Conservation (phyloP, 2,797 vertebrate genomes). For the Chiroxiphia lanceolata region DNA sequence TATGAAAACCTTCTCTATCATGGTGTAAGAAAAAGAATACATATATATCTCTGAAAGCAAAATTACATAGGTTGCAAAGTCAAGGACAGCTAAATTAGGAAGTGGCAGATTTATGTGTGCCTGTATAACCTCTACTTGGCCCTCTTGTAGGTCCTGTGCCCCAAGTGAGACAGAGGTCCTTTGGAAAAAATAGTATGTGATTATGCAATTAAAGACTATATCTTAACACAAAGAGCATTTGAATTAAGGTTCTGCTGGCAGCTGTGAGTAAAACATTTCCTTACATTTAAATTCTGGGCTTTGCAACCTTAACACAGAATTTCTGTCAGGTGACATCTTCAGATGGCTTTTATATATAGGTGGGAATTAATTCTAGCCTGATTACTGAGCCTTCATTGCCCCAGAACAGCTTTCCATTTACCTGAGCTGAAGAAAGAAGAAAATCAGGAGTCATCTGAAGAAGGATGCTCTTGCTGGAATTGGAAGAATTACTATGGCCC, state of each 20-base stretch:
- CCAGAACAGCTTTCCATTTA: background rate
- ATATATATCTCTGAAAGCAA: background rate
- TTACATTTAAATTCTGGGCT: background rate
- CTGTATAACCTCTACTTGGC: constrained; percentile 35
- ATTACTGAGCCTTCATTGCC: background rate
- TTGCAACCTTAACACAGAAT: background rate
- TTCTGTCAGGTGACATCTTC: background rate
- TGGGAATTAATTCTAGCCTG: background rate
- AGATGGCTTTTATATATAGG: background rate
- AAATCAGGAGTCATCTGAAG: background rate
- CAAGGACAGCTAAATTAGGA: constrained; percentile 58
- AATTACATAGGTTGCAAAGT: constrained; percentile 47
- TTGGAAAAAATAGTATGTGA: constrained; percentile 43
- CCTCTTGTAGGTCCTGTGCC: constrained; percentile 55
- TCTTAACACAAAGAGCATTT: background rate
- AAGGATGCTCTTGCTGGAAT: background rate
- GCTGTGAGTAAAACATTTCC: background rate
- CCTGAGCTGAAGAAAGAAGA: background rate
- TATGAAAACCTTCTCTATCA: background rate
- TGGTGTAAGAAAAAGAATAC: background rate
- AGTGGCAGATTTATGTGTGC: constrained; percentile 54
- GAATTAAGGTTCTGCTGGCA: background rate
- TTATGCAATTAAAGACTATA: constrained; percentile 30
- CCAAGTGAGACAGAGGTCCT: background rate
- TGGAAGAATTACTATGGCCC: background rate